Evolutionary conservation across 2,113 vertebrate species (phyloP).

Genomic region (Balaeniceps rex): DNA sequence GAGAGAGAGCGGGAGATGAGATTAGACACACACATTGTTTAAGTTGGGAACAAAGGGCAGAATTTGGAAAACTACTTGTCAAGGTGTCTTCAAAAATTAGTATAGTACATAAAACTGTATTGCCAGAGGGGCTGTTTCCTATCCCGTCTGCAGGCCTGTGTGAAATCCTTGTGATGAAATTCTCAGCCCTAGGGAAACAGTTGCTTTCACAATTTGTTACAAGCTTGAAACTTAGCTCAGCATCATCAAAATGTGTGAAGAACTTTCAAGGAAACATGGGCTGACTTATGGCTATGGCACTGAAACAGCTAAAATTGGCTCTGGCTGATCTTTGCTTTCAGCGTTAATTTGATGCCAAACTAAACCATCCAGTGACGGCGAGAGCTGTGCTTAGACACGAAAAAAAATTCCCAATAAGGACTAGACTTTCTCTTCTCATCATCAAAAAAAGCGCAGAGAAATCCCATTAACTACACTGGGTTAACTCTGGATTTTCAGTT

Average conservation of each 20-base stretch:
- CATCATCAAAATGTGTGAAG: background rate
- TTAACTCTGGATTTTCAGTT: background rate
- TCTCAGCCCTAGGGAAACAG: background rate
- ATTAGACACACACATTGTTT: background rate
- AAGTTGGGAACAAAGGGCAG: conserved; percentile 13
- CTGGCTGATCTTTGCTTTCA: background rate
- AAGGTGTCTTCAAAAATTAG: background rate
- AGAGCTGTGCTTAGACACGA: background rate
- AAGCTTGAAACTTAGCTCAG: conserved; percentile 11
- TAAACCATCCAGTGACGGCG: background rate
- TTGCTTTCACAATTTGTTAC: background rate
- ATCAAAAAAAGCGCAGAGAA: background rate
- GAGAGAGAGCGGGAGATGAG: background rate
- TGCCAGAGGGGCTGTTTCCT: background rate
- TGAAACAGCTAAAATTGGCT: background rate
- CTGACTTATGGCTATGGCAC: background rate
- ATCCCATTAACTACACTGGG: background rate
- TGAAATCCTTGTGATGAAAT: background rate
- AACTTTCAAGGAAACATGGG: background rate
- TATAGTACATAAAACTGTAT: background rate
- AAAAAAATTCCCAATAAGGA: background rate
- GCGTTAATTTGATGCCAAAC: background rate
- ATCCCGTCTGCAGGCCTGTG: background rate
- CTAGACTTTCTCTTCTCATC: background rate
- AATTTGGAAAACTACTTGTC: background rate